Base-by-base conservation (phyloP, 1,140 invertebrate species). In the Oreohelix idahoensis region DNA sequence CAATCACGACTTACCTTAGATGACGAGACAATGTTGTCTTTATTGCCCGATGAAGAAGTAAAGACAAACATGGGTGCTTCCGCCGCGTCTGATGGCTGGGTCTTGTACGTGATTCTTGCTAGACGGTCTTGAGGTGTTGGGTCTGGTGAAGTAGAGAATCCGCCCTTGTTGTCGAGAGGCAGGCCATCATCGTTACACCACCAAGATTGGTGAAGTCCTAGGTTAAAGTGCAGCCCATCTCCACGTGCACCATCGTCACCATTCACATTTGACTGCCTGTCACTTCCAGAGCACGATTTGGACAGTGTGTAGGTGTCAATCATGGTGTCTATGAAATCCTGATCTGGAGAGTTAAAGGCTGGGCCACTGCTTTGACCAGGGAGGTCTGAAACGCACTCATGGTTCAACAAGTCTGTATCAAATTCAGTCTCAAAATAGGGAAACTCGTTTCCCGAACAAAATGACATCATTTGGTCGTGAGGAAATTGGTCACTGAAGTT, bases 61-160 rank as follows among this genome's bases (percentile, higher is more conserved):
- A 79, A 79, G 1, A 79, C 77, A 45, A 79, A 79, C 77, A 79
- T 69, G 77, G 77, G 77, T 5, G 77, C 77, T 8, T 79, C 63
- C 0, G 51, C 53, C 0, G 63, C 63, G 58, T 66, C 58, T 2
- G 77, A 66, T 0, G 77, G 77, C 26, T 79, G 51, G 5, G 53
- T 79, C 58, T 79, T 79, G 58, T 79, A 79, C 20, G 77, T 79
- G 58, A 79, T 79, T 29, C 77, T 79, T 10, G 77, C 74, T 23
- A 76, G 45, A 45, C 74, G 39, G 74, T 76, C 74, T 45, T 76
- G 74, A 13, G 74, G 74, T 26, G 74, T 45, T 17, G 74, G 74
- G 45, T 49, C 45, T 32, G 63, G 11, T 29, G 63, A 66, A n/a
- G 32, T 35, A 17, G 74, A 29, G 15, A 76, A 51, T 1, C 29